phyloP scores from a whole-genome alignment of 2,888 invertebrate genomes.

The Standfussiana lucernea region DNA sequence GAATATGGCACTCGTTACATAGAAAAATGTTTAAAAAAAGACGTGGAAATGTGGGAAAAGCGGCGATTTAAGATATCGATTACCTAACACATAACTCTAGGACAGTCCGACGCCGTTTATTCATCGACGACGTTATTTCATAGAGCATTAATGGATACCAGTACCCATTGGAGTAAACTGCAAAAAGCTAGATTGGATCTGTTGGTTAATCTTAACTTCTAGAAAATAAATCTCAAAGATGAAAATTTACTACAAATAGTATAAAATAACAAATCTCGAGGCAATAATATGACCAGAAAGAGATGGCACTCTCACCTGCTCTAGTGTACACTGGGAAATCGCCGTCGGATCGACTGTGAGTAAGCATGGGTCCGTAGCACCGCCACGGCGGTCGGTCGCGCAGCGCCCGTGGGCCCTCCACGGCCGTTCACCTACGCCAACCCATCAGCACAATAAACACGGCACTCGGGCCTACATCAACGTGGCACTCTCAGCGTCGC shows the following conservation, averaged over 20 bases:
- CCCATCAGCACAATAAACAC: constrained; percentile 83
- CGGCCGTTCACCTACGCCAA: constrained; percentile 86
- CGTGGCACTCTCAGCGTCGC: constrained; percentile 75
- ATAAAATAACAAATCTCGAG: constrained; percentile 77
- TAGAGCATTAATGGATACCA: constrained; percentile 45
- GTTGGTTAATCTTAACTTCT: constrained; percentile 18
- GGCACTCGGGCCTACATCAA: constrained; percentile 79
- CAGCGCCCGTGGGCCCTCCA: constrained; percentile 90
- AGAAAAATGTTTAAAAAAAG: background rate
- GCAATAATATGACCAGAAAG: constrained; percentile 54
- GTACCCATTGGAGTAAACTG: constrained; percentile 18
- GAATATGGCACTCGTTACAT: constrained; percentile 1
- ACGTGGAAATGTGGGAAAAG: constrained; percentile 27
- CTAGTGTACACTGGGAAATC: constrained; percentile 95
- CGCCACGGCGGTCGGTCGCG: constrained; percentile 90
- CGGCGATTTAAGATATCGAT: constrained; percentile 56
- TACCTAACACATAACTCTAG: constrained; percentile 50
- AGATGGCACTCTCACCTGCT: constrained; percentile 90
- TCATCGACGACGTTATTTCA: constrained; percentile 46
- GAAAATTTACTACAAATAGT: constrained; percentile 62
- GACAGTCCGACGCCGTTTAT: constrained; percentile 48
- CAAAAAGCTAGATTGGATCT: constrained; percentile 7
- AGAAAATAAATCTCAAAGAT: constrained; percentile 1
- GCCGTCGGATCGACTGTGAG: constrained; percentile 96
- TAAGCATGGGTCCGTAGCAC: constrained; percentile 94